Base-by-base conservation (phyloP, 53 echinoderm and acorn worm species). In the Echinometra lucunter region DNA sequence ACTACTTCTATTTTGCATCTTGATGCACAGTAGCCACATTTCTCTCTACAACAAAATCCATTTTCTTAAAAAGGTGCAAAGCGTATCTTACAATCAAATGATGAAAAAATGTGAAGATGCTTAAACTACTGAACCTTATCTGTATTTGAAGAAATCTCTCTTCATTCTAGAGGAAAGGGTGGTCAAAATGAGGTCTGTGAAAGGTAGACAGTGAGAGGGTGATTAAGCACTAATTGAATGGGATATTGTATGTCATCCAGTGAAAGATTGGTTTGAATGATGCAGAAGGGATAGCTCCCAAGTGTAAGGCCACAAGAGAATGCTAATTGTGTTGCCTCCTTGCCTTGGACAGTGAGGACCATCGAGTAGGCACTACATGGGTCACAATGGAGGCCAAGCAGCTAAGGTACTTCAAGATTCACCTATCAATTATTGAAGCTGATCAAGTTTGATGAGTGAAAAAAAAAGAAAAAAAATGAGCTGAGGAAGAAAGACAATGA, bases 141-240 rank as follows among this genome's bases (percentile, higher is more conserved):
- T 16, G n/a, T 12, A 72, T 7, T 35, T 34, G 4, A 53, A 53
- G 63, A 63, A 69, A 10, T 40, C 42, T 21, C 40, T 23, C 78
- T 42, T 40, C 6, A 4, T 32, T 63, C 21, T 10, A 37, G 38
- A 16, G 42, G 2, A 78, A 19, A 38, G 72, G 19, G 5, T 21
- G 40, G 42, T 40, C 78, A 78, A 12, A 78, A 21, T 21, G 42
- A 42, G 78, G 19, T 42, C 38, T 78, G 78, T 78, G 42, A 38
- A 78, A 40, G n/a, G 18, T 78, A 40, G 78, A 78, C 38, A 78
- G 78, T 42, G 78, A 85, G 10, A 85, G 10, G 49, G 49, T 53
- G 85, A 85, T 85, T 47, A 49, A 85, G 85, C 30, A n/a, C 49
- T 85, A 85, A 85, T 85, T 85, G 85, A 85, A 85, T 85, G 49